phyloP scores from a whole-genome alignment of 1,140 invertebrate genomes.

The Drosophila miranda region DNA sequence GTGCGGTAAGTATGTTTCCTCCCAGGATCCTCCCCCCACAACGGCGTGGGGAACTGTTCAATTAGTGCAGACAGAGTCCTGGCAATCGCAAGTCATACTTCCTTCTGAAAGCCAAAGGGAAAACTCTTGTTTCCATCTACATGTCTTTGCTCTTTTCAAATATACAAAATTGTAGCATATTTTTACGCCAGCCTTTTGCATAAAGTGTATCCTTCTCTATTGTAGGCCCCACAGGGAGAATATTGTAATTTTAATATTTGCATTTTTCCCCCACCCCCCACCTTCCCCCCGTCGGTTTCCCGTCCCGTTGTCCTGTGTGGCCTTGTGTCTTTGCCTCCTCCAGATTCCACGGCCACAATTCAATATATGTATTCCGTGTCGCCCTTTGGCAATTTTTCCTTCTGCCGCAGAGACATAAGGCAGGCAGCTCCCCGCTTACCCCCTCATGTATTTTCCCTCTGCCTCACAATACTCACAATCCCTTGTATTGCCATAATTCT shows the following conservation, averaged over 20 bases:
- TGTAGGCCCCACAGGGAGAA: slow-evolving; percentile 8
- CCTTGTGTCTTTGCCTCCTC: background rate
- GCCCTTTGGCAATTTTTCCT: slow-evolving; percentile 36
- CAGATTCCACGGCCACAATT: slow-evolving; percentile 10
- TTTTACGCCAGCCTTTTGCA: background rate
- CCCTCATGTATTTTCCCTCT: background rate
- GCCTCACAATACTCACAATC: slow-evolving; percentile 18
- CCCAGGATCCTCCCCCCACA: background rate
- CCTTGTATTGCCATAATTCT: slow-evolving; percentile 38
- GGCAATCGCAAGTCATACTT: too few relatives aligned
- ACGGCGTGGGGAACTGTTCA: slow-evolving; percentile 14
- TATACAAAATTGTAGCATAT: too few relatives aligned
- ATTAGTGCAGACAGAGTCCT: slow-evolving; percentile 6
- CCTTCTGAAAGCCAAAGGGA: too few relatives aligned
- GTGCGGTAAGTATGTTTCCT: slow-evolving; percentile 86
- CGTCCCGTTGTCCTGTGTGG: background rate
- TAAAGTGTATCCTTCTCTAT: slow-evolving; percentile 22
- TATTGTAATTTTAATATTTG: slow-evolving; percentile 37
- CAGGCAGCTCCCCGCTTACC: too few relatives aligned
- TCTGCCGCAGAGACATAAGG: too few relatives aligned
- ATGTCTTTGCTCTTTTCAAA: too few relatives aligned
- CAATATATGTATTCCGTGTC: slow-evolving; percentile 40
- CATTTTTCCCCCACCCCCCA: slow-evolving; percentile 10
- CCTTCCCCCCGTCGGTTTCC: background rate
- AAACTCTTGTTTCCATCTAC: too few relatives aligned